A percentile compares a stretch with the other conserved stretches of the same genome.
Evolutionary conservation across 2,888 invertebrate genomes (phyloP).

Genomic region (Eupeodes latifasciatus): DNA sequence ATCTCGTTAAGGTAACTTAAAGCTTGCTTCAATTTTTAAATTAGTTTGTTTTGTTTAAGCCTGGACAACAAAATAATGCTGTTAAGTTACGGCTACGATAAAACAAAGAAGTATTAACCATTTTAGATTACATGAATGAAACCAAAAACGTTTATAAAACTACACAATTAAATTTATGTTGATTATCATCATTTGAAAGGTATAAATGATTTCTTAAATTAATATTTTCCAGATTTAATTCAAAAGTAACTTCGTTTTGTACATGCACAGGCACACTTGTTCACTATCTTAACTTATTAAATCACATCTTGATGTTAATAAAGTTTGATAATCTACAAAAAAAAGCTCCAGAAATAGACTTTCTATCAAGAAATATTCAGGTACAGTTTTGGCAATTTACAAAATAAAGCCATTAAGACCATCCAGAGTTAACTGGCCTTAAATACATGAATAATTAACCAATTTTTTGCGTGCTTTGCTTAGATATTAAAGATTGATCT

Average conservation of each 20-base stretch:
- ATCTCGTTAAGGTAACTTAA: conserved; percentile 42
- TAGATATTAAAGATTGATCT: background rate
- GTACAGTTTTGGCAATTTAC: background rate
- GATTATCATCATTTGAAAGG: background rate
- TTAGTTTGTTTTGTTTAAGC: conserved; percentile 1
- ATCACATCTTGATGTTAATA: background rate
- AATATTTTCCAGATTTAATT: background rate
- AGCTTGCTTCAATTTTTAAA: conserved; percentile 29
- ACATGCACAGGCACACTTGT: background rate
- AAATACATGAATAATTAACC: background rate
- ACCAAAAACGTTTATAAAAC: background rate
- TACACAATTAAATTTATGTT: background rate
- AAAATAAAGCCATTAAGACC: background rate
- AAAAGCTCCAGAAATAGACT: background rate
- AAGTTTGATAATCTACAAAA: background rate
- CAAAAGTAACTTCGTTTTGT: background rate
- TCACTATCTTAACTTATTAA: background rate
- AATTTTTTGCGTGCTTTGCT: background rate
- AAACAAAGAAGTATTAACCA: conserved; percentile 3
- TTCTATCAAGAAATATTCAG: background rate
- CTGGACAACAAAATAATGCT: background rate
- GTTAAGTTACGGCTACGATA: background rate
- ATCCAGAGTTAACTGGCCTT: background rate
- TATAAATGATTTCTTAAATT: too few relatives aligned
- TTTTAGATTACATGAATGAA: too few relatives aligned